Evolutionary conservation across 1,140 invertebrate species (phyloP), one percentile per base, ranked within the genome.

Genomic region (Trypoxylus dichotomus): DNA sequence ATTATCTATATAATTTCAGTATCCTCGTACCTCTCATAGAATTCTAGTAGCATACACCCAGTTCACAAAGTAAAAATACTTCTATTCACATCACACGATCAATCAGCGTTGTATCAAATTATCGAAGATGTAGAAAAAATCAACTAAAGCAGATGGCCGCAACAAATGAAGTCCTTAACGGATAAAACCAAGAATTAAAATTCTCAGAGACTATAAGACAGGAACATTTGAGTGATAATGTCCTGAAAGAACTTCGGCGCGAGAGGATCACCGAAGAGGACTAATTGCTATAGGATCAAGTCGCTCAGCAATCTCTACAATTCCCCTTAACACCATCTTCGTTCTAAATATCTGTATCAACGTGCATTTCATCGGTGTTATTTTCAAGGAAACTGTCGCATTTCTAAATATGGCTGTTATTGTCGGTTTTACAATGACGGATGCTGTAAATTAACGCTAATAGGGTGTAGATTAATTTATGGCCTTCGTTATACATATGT

Each of bases 181-280:
- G 60, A 25, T 63, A 27, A 63, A 63, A 63, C 25, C 7, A 63
- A 63, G 25, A 27, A 24, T 63, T 63, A 63, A 63, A 0, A 63
- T 63, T 63, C 60, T 24, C 24, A 19, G 25, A 6, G 60, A 11
- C 60, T 7, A 19, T 63, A 25, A 63, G 25, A 27, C 19, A 19
- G 21, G 10, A 19, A 27, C 60, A 63, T 63, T 63, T 63, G 60
- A 63, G 60, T 63, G 60, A 63, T 63, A 63, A 63, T 63, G 60
- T 19, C 25, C 47, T 58, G 15, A 5, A 21, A 58, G 15, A 21
- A 21, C 47, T 63, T 63, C 24, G 60, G 60, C 60, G 60, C 10
- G 19, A 24, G 60, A 63, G 19, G 60, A 25, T 63, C 21, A 63
- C 21, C 13, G 60, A 21, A 63, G 60, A 25, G 60, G 19, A 25